Conservation (phyloP, 2,888 invertebrate genomes). For the Tinea semifulvella region DNA sequence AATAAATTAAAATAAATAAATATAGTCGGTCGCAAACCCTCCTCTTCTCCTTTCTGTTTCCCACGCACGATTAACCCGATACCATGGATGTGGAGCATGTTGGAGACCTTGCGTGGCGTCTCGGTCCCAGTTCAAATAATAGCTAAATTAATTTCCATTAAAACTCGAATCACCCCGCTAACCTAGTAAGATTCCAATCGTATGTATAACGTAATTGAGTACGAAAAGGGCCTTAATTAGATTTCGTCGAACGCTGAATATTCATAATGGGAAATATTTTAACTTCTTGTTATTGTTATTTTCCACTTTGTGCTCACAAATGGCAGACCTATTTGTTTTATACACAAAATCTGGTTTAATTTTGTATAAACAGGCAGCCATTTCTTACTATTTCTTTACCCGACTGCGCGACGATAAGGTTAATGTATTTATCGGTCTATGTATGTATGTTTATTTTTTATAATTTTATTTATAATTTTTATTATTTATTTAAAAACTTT, state of each 20-base stretch:
- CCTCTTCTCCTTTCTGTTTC: no score
- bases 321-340: background rate
- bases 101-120: no score
- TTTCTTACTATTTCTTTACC: no score
- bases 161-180: background rate
- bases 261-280: background rate
- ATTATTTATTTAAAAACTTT: no score
- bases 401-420: no score
- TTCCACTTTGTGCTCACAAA: background rate
- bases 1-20: no score
- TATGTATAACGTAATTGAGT: slow-evolving; percentile 5
- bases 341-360: background rate
- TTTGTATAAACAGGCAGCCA: background rate
- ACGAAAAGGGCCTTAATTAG: background rate
- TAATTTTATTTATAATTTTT: no score
- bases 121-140: background rate
- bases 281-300: background rate
- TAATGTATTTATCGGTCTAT: no score
- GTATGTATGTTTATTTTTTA: no score
- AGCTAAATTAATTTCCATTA: background rate
- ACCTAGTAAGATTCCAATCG: slow-evolving; percentile 9
- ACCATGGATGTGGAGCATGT: no score
- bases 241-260: slow-evolving; percentile 4
- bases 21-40: no score
- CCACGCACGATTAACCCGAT: no score